Evolutionary conservation across 2,113 vertebrate species (phyloP).

Genomic region (Prionailurus bengalensis): DNA sequence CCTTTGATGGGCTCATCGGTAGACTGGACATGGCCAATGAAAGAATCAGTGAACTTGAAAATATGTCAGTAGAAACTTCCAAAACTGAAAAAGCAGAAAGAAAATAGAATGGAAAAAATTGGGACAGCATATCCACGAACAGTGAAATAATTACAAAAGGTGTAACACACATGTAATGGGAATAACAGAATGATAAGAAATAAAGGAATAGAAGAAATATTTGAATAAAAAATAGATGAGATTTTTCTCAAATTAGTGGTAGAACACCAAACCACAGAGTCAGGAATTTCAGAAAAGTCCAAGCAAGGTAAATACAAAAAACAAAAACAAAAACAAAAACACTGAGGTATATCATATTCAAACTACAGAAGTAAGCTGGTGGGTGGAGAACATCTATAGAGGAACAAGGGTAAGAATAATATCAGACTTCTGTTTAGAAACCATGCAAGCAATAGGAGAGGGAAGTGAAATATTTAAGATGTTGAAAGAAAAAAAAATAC

Average conservation of each 20-base stretch:
- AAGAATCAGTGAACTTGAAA: background rate
- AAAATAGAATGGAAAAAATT: background rate
- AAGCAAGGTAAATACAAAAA: background rate
- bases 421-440: background rate
- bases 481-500: background rate
- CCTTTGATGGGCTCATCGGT: background rate
- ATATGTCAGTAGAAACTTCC: background rate
- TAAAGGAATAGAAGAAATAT: background rate
- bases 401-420: background rate
- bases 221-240: background rate
- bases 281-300: background rate
- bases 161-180: no score
- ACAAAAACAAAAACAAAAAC: no score
- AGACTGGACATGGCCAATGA: background rate
- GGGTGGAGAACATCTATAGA: background rate
- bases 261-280: background rate
- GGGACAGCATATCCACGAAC: background rate
- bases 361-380: background rate
- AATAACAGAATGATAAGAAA: background rate
- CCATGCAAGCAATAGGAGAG: background rate
- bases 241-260: background rate
- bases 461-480: background rate
- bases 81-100: background rate
- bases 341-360: background rate
- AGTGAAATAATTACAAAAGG: background rate